phyloP scores from a whole-genome alignment of 2,797 vertebrate genomes.

The Pitangus sulphuratus region DNA sequence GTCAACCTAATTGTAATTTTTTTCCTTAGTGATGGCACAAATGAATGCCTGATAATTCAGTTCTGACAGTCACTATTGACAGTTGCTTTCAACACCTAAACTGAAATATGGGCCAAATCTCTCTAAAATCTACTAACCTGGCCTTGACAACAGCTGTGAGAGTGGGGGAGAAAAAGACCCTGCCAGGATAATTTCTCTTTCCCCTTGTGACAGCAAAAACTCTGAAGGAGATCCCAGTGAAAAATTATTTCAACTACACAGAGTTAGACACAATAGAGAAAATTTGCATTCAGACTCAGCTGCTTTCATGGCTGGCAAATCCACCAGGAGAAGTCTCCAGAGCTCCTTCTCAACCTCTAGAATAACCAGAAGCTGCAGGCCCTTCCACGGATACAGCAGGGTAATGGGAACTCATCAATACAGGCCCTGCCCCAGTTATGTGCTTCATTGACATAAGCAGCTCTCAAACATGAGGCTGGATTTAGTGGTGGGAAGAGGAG shows the following conservation, averaged over 20 bases:
- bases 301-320: neutral
- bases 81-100: neutral
- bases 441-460: slow-evolving; percentile 1
- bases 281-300: neutral
- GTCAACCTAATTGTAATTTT: neutral
- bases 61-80: neutral
- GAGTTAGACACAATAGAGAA: neutral
- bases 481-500: neutral
- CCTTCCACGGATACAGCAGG: neutral
- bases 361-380: neutral
- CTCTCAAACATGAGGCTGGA: neutral
- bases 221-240: neutral
- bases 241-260: neutral
- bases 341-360: neutral
- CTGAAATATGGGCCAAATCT: neutral
- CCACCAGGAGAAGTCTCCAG: neutral
- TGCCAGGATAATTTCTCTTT: neutral
- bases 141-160: neutral
- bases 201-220: neutral
- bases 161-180: neutral
- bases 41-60: neutral
- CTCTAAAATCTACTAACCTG: neutral
- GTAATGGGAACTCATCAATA: neutral
- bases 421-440: slow-evolving; percentile 11
- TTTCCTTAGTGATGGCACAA: neutral